These are phyloP conservation scores for Periparus ater DNA, from an alignment of 2,797 vertebrate species.

Conservation along the genomic window DNA sequence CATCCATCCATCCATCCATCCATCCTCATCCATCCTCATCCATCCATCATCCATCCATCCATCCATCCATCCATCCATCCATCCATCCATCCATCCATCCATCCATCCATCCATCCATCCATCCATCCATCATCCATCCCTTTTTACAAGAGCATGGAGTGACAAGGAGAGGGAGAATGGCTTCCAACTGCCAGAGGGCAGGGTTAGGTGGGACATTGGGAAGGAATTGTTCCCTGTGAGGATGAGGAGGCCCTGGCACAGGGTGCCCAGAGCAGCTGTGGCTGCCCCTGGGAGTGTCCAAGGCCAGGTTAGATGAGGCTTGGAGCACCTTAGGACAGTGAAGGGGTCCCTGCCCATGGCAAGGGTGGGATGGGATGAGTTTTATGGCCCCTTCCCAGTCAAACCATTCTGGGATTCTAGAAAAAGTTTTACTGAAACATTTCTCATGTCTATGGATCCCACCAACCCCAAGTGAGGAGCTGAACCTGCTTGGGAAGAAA, in stretches of 20 bases:
- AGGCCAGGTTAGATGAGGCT: rapidly evolving
- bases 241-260: background rate
- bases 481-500: background rate
- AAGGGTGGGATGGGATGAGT: rapidly evolving
- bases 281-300: background rate
- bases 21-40: background rate
- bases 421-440: background rate
- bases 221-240: background rate
- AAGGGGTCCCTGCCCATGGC: background rate
- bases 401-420: background rate
- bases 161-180: background rate
- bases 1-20: background rate
- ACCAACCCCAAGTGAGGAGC: background rate
- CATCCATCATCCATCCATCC: background rate
- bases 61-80: background rate
- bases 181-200: background rate
- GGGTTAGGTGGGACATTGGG: background rate
- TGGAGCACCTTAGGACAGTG: rapidly evolving
- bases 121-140: background rate
- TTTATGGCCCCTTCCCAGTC: background rate
- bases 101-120: background rate
- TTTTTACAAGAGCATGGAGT: background rate
- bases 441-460: background rate
- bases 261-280: background rate
- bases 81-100: background rate